A percentile compares a stretch with the other conserved stretches of the same genome.
These are phyloP conservation scores for Clitarchus hookeri DNA, from an alignment of 2,888 invertebrate species.

Conservation along the genomic window DNA sequence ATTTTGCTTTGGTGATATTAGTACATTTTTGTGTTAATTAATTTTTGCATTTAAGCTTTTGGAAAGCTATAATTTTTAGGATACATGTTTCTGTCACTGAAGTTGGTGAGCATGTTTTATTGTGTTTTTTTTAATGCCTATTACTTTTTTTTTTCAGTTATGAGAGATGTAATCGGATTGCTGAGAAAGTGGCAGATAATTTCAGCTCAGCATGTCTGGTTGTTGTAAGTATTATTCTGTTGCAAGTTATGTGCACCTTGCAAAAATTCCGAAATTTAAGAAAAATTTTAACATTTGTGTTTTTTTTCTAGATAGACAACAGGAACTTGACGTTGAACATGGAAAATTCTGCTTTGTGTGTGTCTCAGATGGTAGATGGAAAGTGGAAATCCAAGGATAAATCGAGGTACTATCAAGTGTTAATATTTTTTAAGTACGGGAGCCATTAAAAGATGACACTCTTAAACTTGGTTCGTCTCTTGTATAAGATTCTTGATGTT, in stretches of 20 bases:
- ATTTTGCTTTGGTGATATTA: too few relatives aligned
- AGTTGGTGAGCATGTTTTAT: neutral
- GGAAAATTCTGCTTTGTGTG: conserved; percentile 70
- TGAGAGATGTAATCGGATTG: conserved; percentile 68
- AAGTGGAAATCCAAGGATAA: conserved; percentile 72
- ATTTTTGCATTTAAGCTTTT: too few relatives aligned
- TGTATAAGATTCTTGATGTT: neutral
- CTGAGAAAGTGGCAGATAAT: conserved; percentile 86
- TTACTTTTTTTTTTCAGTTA: conserved; percentile 54
- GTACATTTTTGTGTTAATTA: too few relatives aligned
- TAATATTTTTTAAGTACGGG: neutral
- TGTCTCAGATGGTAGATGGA: conserved; percentile 72
- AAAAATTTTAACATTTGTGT: conserved; percentile 30
- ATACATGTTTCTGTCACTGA: too few relatives aligned
- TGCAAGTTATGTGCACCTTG: neutral
- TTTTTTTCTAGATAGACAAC: conserved; percentile 74
- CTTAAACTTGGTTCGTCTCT: neutral
- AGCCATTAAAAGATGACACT: too few relatives aligned
- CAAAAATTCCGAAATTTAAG: neutral
- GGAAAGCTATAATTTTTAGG: too few relatives aligned
- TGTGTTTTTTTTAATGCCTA: conserved; percentile 27
- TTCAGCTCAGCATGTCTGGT: conserved; percentile 77
- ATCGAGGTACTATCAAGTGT: conserved; percentile 52
- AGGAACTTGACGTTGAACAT: conserved; percentile 69
- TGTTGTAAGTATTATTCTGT: conserved; percentile 65